Base-by-base conservation (phyloP, 2,113 vertebrate species). In the Aspidoscelis tigris region DNA sequence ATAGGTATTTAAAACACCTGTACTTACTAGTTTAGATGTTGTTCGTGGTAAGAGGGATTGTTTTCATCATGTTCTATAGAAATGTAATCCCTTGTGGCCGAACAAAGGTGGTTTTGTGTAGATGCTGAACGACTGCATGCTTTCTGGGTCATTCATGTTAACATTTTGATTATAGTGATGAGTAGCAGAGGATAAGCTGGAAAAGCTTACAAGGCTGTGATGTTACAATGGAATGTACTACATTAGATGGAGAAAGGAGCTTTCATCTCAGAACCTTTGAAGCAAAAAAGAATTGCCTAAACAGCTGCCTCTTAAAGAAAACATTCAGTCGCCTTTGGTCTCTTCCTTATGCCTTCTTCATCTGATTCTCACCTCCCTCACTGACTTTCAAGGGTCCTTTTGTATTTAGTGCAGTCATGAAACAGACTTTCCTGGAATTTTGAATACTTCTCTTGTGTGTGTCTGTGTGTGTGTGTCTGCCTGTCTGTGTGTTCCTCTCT, bases 101-200 rank as follows among this genome's bases (percentile, higher is more conserved):
- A 68, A 89, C 85, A 87, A 90, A 92, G 81, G 89, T 86, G 69
- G 83, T 86, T 90, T 91, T 92, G 84, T 91, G 87, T 65, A 0
- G 0, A 76, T 87, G 88, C 69, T 87, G 88, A 91, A 80, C 88
- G 78, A 91, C 50, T 83, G 76, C 71, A 33, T 93, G 71, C 72
- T 90, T 93, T 94, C 90, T 87, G 80, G 84, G 81, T 88, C 90
- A 84, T 87, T 88, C 79, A 85, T 83, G 85, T 90, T 94, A 93
- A 95, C 75, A 43, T 92, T 94, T 88, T 94, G 89, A 94, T 94
- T 90, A 89, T 41, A 90, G 79, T 88, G 82, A 83, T 93, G 92
- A 94, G 86, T 94, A 93, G 88, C 84, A 90, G 50, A 86, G 87
- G 89, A 82, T 85, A 88, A 91, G 86, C 84, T 92, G 66, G 18